Evolutionary conservation across 2,797 vertebrate genomes (phyloP), one percentile per base, ranked within the genome.

Genomic region (Rousettus madagascariensis): DNA sequence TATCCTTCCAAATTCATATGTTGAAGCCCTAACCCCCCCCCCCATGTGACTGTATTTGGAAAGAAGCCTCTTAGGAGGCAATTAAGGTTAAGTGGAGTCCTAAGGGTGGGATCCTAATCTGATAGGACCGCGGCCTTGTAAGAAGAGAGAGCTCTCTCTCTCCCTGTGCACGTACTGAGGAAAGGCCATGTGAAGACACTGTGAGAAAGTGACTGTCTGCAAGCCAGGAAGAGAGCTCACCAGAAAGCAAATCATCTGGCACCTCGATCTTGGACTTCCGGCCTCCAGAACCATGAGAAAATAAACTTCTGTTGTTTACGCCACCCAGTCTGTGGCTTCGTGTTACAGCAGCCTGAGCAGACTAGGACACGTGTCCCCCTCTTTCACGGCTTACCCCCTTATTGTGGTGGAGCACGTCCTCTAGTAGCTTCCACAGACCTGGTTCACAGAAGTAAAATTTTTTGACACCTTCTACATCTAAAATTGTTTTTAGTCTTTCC

Each of bases 321-420:
- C 9, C 12, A 1, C 22, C 43, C 3, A 1, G 33, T 43, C 38
- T 22, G 2, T 43, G 36, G 19, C 24, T 20, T 49, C 55, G 65
- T 61, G n/a, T 74, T 12, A 8, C 0, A 0, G 51, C 30, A 22
- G 20, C 46, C 53, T 12, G 4, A 30, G 43, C 8, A 43, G 22
- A 13, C 24, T 19, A 41, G 46, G 66, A 17, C 6, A 0, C 20
- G 10, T 0, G 1, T 1, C 26, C 43, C 26, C n/a, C 13, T 74
- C 55, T 72, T 63, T 49, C 5, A 15, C 5, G 36, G 15, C 12
- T 79, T 28, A n/a, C 30, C 20, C 74, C 33, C 9, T 75, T 43
- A 6, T 13, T 51, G 30, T 53, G 28, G 2, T 74, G 59, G 59
- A 61, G 22, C 10, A 24, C 19, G 17, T 65, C 20, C 71, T 77